Percentiles rank a stretch among this genome's conserved stretches.
These are phyloP conservation scores for Monopterus albus DNA, from an alignment of 2,113 vertebrate genomes.

Conservation along the genomic window DNA sequence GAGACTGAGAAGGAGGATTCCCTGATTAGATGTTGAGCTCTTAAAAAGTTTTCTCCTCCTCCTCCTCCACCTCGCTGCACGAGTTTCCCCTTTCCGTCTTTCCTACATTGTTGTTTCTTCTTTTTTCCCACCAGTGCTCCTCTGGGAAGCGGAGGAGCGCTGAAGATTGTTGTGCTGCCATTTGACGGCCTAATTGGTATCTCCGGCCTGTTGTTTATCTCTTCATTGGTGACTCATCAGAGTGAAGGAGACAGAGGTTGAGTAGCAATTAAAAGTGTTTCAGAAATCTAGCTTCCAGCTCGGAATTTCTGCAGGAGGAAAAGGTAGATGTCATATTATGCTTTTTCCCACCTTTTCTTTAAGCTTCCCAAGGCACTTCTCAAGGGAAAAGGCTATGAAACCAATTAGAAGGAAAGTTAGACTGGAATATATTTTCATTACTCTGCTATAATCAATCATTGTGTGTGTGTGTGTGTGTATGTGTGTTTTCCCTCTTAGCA, in stretches of 20 bases:
- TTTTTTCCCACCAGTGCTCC: conserved; percentile 18
- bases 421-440: conserved; percentile 52
- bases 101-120: conserved; percentile 10
- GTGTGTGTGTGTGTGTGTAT: conserved; percentile 5
- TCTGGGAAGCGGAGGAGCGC: conserved; percentile 55
- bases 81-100: neutral
- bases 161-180: conserved; percentile 45
- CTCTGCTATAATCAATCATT: conserved; percentile 44
- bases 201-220: conserved; percentile 56
- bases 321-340: conserved; percentile 33
- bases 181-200: conserved; percentile 65
- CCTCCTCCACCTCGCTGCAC: conserved; percentile 10
- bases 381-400: conserved; percentile 32
- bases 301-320: conserved; percentile 16
- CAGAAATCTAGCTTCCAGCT: conserved; percentile 34
- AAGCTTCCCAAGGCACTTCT: conserved; percentile 13
- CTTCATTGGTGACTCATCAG: conserved; percentile 35
- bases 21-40: conserved; percentile 73
- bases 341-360: conserved; percentile 17
- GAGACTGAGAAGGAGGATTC: conserved; percentile 67
- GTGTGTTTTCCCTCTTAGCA: conserved; percentile 49
- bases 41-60: conserved; percentile 36
- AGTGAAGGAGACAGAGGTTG: conserved; percentile 39
- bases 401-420: conserved; percentile 52
- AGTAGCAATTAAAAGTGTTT: conserved; percentile 54